phyloP scores from a whole-genome alignment of 2,113 vertebrate genomes.

The Danio rerio region DNA sequence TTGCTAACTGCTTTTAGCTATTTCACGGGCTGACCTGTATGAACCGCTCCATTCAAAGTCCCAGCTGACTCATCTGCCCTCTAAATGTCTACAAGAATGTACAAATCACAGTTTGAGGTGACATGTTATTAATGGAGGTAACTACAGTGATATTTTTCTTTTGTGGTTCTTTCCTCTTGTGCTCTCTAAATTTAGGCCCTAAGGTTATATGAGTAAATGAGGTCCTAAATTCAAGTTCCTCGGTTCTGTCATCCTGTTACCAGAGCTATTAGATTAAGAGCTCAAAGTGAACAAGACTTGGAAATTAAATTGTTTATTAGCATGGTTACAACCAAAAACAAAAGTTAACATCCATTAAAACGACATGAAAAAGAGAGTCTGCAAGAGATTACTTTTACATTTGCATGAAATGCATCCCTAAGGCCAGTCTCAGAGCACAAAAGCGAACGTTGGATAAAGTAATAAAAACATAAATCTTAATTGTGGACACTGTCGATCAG shows the following conservation, averaged over 20 bases:
- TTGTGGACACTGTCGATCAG: background rate
- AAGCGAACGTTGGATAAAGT: background rate
- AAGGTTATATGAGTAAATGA: conserved; percentile 17
- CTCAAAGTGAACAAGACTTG: background rate
- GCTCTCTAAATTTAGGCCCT: conserved; percentile 23
- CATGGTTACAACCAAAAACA: background rate
- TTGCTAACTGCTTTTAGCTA: background rate
- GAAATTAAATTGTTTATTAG: conserved; percentile 29
- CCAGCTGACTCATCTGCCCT: conserved; percentile 26
- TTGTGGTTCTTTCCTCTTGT: conserved; percentile 2
- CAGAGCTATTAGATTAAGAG: background rate
- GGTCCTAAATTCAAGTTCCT: conserved; percentile 8
- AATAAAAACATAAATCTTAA: background rate
- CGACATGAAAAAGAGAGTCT: background rate
- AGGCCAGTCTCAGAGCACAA: background rate
- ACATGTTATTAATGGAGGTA: conserved; percentile 40
- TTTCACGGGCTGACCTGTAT: background rate
- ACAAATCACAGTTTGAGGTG: conserved; percentile 30
- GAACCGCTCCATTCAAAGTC: background rate
- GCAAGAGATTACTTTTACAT: background rate
- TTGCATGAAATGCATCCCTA: background rate
- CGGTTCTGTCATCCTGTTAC: too few species aligned
- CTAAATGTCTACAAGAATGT: conserved; percentile 5
- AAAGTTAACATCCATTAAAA: background rate
- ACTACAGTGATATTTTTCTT: conserved; percentile 19